phyloP scores from a whole-genome alignment of 2,113 vertebrate species.

The Poeciliopsis prolifica region DNA sequence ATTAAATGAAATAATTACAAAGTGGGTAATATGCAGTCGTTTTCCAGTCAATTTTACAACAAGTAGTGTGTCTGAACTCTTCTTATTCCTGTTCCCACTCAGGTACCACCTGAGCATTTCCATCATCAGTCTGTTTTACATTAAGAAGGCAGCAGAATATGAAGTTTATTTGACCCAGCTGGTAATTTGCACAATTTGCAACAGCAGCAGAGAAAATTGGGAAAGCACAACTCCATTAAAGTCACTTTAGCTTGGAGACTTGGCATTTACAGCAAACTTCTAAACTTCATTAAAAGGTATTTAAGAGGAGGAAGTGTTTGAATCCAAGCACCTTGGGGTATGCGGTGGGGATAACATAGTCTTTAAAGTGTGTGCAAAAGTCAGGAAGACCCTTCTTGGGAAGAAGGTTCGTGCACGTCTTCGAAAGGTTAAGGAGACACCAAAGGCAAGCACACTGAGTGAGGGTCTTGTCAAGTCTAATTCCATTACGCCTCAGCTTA shows the following conservation, averaged over 20 bases:
- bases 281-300: conserved; percentile 83
- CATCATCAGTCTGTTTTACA: conserved; percentile 66
- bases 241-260: conserved; percentile 76
- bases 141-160: conserved; percentile 71
- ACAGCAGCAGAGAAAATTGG: conserved; percentile 72
- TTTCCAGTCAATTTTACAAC: background rate
- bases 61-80: background rate
- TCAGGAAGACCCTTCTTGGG: conserved; percentile 68
- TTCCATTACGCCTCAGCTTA: conserved; percentile 72
- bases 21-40: background rate
- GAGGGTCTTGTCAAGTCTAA: conserved; percentile 75
- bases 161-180: conserved; percentile 76
- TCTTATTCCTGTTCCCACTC: conserved; percentile 43
- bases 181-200: conserved; percentile 79
- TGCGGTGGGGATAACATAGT: conserved; percentile 57
- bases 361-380: conserved; percentile 66
- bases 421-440: conserved; percentile 79
- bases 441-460: conserved; percentile 78
- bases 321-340: conserved; percentile 62
- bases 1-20: background rate
- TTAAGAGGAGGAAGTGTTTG: conserved; percentile 75
- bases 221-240: conserved; percentile 82
- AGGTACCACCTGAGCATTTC: conserved; percentile 58
- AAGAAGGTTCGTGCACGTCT: conserved; percentile 64
- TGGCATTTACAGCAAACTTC: conserved; percentile 83